Conservation (phyloP, 37 sponge, comb jelly and placozoan species). For the Beroe forskalii region DNA sequence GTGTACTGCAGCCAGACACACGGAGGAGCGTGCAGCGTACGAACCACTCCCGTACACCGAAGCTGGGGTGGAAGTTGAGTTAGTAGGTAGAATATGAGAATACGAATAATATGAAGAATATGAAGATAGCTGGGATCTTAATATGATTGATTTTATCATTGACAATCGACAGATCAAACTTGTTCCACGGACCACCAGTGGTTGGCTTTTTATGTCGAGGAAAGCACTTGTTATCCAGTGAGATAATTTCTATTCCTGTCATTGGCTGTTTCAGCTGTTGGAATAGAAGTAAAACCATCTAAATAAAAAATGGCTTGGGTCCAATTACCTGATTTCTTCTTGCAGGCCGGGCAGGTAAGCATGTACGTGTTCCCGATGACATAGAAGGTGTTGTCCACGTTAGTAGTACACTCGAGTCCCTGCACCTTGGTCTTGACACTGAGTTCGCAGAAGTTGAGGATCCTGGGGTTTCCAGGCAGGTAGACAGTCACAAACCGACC, state of each 20-base stretch:
- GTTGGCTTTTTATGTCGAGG: no score
- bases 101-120: no score
- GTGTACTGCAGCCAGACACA: slow-evolving; percentile 37
- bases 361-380: slow-evolving; percentile 47
- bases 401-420: slow-evolving; percentile 50
- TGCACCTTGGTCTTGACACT: slow-evolving; percentile 42
- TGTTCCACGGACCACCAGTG: no score
- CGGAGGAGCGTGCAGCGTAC: slow-evolving; percentile 56
- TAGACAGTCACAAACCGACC: slow-evolving; percentile 42
- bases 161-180: neutral
- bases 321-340: neutral
- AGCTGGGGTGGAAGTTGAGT: neutral
- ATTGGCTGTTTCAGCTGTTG: no score
- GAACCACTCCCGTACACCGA: slow-evolving; percentile 35
- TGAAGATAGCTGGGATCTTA: no score
- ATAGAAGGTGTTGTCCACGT: slow-evolving; percentile 55
- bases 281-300: no score
- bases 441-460: slow-evolving; percentile 35
- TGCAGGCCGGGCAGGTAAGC: slow-evolving; percentile 54
- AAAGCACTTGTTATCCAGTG: no score
- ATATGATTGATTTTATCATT: neutral
- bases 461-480: neutral
- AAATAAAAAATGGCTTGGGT: no score
- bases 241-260: no score
- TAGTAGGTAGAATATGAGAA: no score